A percentile compares a stretch with the other conserved stretches of the same genome.
Conservation (phyloP, 2,113 vertebrate species). For the Ophthalmolycus amberensis region DNA sequence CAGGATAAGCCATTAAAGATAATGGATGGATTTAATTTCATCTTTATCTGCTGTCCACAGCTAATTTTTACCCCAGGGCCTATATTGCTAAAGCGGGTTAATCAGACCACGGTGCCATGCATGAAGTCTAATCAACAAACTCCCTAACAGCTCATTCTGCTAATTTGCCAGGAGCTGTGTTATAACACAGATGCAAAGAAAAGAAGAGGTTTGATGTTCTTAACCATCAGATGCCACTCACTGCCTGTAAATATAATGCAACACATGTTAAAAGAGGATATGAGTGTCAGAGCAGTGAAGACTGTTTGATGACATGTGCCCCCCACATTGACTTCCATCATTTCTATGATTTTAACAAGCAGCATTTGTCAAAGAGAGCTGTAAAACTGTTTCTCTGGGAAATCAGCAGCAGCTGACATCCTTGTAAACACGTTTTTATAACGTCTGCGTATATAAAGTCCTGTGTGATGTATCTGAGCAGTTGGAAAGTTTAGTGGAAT, state of each 20-base stretch:
- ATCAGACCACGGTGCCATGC: not conserved
- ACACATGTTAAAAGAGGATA: not conserved
- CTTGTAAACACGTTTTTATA: constrained; percentile 17
- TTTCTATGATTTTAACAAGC: constrained; percentile 19
- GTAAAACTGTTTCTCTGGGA: constrained; percentile 16
- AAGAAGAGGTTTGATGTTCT: not conserved
- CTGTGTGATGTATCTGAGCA: constrained; percentile 15
- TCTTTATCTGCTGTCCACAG: not conserved
- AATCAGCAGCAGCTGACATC: constrained; percentile 26
- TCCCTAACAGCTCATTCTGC: not conserved
- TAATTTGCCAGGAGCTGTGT: not conserved
- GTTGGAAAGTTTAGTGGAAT: constrained; percentile 5
- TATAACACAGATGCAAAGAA: not conserved
- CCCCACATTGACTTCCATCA: constrained; percentile 30
- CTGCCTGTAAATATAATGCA: constrained; percentile 15
- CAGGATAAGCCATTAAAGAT: not conserved
- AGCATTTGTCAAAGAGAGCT: constrained; percentile 1
- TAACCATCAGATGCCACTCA: not conserved
- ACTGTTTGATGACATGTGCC: constrained; percentile 27
- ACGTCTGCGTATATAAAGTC: not conserved
- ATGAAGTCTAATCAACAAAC: not conserved
- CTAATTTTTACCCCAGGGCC: not conserved
- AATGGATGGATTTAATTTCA: not conserved
- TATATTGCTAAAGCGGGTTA: not conserved
- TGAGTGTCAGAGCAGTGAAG: not conserved